Percentiles rank a stretch among this genome's conserved stretches.
phyloP scores from a whole-genome alignment of 2,888 invertebrate species.

The Ecliptopera silaceata region DNA sequence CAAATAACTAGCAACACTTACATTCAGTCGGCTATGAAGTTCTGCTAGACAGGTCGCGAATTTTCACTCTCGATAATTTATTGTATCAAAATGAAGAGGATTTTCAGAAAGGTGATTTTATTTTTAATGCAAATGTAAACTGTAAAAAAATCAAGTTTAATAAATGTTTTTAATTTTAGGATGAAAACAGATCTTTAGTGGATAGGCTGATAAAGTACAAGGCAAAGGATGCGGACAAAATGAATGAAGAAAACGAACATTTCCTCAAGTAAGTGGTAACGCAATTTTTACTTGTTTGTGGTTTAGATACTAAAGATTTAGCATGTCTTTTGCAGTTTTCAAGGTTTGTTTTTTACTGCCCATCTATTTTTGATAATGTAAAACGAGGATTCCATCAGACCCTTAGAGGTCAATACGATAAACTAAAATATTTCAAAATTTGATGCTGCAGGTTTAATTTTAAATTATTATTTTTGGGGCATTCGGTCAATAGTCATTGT shows the following conservation, averaged over 20 bases:
- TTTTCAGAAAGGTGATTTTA: conserved; percentile 29
- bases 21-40: conserved; percentile 59
- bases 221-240: conserved; percentile 96
- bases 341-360: conserved; percentile 38
- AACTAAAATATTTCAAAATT: not conserved
- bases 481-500: conserved; percentile 51
- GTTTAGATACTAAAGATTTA: conserved; percentile 35
- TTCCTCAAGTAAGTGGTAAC: conserved; percentile 89
- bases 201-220: conserved; percentile 96
- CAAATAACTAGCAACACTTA: conserved; percentile 54
- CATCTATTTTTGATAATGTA: conserved; percentile 15
- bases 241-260: conserved; percentile 98
- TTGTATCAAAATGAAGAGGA: conserved; percentile 30
- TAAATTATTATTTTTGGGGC: conserved; percentile 43
- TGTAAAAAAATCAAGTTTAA: not conserved
- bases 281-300: conserved; percentile 24
- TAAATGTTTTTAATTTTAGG: conserved; percentile 80
- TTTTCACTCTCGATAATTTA: not conserved
- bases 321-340: conserved; percentile 50
- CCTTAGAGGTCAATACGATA: conserved; percentile 1
- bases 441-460: conserved; percentile 4
- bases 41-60: conserved; percentile 37
- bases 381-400: conserved; percentile 13
- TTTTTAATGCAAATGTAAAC: not conserved
- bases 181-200: conserved; percentile 92